Conservation (phyloP, 2,113 vertebrate genomes). For the Festucalex cinctus region DNA sequence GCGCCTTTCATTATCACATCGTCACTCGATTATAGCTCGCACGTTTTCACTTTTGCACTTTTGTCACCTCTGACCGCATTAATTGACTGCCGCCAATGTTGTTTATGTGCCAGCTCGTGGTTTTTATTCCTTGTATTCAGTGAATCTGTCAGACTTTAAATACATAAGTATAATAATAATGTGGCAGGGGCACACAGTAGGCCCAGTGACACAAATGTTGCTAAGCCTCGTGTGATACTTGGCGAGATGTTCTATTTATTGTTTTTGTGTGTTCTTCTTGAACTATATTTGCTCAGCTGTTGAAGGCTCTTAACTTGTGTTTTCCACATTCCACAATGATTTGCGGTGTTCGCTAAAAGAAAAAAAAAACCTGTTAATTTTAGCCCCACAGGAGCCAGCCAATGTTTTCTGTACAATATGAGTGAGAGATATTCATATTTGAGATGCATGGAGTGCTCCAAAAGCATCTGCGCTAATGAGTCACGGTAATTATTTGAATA, state of each 20-base stretch:
- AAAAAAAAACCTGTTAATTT: constrained; percentile 34
- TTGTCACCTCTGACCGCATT: constrained; percentile 9
- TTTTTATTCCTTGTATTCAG: neutral
- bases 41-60: constrained; percentile 49
- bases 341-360: neutral
- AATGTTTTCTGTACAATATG: neutral
- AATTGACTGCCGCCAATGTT: neutral
- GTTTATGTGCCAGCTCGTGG: neutral
- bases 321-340: constrained; percentile 9
- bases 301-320: constrained; percentile 12
- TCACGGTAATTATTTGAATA: constrained; percentile 34
- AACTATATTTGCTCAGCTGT: constrained; percentile 33
- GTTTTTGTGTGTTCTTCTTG: neutral
- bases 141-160: neutral
- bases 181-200: neutral
- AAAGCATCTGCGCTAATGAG: constrained; percentile 40
- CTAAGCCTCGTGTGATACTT: constrained; percentile 11
- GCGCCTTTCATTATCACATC: constrained; percentile 34
- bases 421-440: constrained; percentile 13
- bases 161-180: neutral
- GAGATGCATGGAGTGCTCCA: constrained; percentile 18
- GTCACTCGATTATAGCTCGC: constrained; percentile 36
- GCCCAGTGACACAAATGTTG: constrained; percentile 6
- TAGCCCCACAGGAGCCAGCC: constrained; percentile 31
- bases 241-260: neutral